Percentiles rank a stretch among this genome's conserved stretches.
These are phyloP conservation scores for Danionella dracula DNA, from an alignment of 2,797 vertebrate species.

Conservation along the genomic window DNA sequence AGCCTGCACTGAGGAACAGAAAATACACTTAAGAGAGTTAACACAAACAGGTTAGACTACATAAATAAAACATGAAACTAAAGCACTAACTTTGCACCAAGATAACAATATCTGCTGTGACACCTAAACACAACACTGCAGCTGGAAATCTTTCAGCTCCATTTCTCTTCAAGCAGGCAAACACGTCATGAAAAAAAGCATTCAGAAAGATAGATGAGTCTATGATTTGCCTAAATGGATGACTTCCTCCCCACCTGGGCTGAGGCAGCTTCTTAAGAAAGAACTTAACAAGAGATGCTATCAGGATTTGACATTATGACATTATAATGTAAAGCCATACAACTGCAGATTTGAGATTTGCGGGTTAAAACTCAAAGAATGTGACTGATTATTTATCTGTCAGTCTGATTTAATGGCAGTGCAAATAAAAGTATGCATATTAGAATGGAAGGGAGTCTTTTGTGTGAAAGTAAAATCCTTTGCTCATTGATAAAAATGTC, in stretches of 20 bases:
- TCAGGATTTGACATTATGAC: constrained; percentile 2
- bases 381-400: constrained; percentile 11
- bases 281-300: neutral
- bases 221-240: constrained; percentile 9
- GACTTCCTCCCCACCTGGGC: constrained; percentile 6
- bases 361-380: neutral
- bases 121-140: neutral
- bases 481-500: no score
- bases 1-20: neutral
- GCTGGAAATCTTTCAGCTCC: neutral
- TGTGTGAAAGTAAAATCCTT: neutral
- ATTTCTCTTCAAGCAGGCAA: neutral
- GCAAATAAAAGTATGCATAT: neutral
- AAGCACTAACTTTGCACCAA: neutral
- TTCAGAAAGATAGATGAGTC: constrained; percentile 8
- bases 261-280: neutral
- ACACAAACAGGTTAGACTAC: neutral
- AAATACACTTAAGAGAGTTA: neutral
- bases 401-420: neutral
- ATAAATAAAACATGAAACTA: constrained; percentile 2
- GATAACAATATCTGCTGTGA: neutral
- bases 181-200: neutral
- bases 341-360: constrained; percentile 5
- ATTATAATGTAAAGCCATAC: neutral
- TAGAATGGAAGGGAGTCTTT: neutral